Evolutionary conservation across 64 coral and sea anemone species (phyloP).

Genomic region (Porites australiensis): DNA sequence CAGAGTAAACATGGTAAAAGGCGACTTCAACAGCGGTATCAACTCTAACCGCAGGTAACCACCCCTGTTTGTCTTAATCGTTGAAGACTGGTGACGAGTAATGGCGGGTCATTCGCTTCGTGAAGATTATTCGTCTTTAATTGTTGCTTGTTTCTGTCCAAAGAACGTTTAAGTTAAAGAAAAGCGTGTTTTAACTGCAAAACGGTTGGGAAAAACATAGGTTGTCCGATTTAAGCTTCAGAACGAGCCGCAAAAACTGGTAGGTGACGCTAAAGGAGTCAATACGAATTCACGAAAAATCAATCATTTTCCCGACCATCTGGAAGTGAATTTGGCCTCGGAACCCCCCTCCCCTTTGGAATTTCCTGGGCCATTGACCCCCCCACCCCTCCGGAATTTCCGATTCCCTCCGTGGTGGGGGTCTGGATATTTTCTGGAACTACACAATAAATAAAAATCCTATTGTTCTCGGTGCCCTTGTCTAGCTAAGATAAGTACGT

Average conservation of each 20-base stretch:
- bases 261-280: too few species aligned
- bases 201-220: conserved; percentile 4
- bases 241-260: neutral
- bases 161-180: conserved; percentile 11
- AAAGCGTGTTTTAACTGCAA: conserved; percentile 4
- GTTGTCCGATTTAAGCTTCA: conserved; percentile 21
- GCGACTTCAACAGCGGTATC: conserved; percentile 2
- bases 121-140: conserved; percentile 25
- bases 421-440: too few species aligned
- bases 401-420: too few species aligned
- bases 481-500: too few species aligned
- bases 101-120: conserved; percentile 12
- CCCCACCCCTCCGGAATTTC: too few species aligned
- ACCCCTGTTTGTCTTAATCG: conserved; percentile 22
- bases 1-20: conserved; percentile 26
- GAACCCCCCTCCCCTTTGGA: too few species aligned
- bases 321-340: too few species aligned
- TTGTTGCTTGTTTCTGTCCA: conserved; percentile 14
- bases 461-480: too few species aligned
- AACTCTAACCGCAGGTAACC: conserved; percentile 25
- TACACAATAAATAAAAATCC: too few species aligned
- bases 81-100: conserved; percentile 20
- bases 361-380: too few species aligned
- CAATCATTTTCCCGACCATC: too few species aligned
- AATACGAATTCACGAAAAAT: too few species aligned